These are phyloP conservation scores for Melinaea marsaeus DNA, from an alignment of 2,888 invertebrate genomes.

Conservation along the genomic window DNA sequence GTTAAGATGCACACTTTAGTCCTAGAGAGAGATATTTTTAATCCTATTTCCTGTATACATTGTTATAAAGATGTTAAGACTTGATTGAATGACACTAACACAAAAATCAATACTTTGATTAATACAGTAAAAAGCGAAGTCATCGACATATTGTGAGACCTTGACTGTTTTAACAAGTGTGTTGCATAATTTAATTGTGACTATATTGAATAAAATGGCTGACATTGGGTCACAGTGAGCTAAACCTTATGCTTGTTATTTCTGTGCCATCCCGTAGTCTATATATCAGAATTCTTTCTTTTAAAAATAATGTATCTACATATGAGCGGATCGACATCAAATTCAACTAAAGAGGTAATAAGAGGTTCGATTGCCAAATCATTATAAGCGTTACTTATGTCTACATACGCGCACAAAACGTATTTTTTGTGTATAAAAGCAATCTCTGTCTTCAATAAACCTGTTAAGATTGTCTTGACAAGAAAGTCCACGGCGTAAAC, in stretches of 20 bases:
- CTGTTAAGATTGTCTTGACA: slow-evolving; percentile 4
- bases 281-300: too few relatives aligned
- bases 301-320: too few relatives aligned
- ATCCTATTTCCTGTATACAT: slow-evolving; percentile 2
- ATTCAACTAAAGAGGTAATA: neutral
- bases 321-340: too few relatives aligned
- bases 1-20: slow-evolving; percentile 3
- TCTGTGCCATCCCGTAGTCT: neutral
- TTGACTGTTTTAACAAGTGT: too few relatives aligned
- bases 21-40: neutral
- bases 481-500: slow-evolving; percentile 7
- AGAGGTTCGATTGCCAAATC: slow-evolving; percentile 4
- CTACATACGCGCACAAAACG: neutral
- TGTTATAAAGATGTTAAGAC: slow-evolving; percentile 1
- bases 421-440: neutral
- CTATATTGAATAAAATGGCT: neutral
- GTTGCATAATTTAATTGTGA: too few relatives aligned
- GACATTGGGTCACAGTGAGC: neutral
- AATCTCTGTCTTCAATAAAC: neutral
- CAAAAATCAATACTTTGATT: neutral
- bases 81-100: slow-evolving; percentile 2
- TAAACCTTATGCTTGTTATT: neutral
- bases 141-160: too few relatives aligned
- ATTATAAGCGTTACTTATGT: neutral
- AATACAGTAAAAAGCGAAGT: slow-evolving; percentile 1